Percentiles rank a stretch among this genome's conserved stretches.
Conservation (phyloP, 37 sponge, comb jelly and placozoan species). For the Chondrosia reniformis region DNA sequence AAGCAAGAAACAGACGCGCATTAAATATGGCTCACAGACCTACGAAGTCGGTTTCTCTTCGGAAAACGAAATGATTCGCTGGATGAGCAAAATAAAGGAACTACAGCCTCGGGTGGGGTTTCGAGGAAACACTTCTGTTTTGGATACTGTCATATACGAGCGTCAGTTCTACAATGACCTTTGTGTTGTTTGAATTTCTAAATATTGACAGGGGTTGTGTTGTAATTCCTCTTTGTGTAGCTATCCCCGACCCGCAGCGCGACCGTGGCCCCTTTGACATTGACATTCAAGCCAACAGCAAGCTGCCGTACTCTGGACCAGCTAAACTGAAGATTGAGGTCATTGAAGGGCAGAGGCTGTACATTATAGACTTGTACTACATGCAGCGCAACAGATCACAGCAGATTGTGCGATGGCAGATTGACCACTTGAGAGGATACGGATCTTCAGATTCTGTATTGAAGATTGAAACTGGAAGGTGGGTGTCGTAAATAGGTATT, state of each 20-base stretch:
- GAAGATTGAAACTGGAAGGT: conserved; percentile 79
- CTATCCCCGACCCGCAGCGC: conserved; percentile 18
- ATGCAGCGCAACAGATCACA: background rate
- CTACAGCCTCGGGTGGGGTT: background rate
- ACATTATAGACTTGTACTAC: background rate
- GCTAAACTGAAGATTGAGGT: conserved; percentile 10
- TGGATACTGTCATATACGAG: conserved; percentile 22
- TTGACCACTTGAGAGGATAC: conserved; percentile 78
- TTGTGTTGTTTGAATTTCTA: background rate
- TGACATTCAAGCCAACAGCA: background rate
- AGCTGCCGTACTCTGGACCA: conserved; percentile 11
- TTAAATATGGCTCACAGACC: background rate
- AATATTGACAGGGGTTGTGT: background rate
- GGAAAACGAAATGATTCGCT: background rate
- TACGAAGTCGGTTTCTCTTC: conserved; percentile 3
- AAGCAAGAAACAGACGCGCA: background rate
- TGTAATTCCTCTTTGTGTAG: background rate
- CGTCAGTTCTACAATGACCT: background rate
- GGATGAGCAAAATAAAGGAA: conserved; percentile 21
- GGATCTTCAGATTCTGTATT: conserved; percentile 64
- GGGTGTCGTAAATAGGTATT: background rate
- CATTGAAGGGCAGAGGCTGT: background rate
- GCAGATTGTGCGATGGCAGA: conserved; percentile 78
- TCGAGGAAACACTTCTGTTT: background rate
- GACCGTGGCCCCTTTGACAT: conserved; percentile 6